Evolutionary conservation across 2,888 invertebrate species (phyloP).

Genomic region (Diachrysia chrysitis): DNA sequence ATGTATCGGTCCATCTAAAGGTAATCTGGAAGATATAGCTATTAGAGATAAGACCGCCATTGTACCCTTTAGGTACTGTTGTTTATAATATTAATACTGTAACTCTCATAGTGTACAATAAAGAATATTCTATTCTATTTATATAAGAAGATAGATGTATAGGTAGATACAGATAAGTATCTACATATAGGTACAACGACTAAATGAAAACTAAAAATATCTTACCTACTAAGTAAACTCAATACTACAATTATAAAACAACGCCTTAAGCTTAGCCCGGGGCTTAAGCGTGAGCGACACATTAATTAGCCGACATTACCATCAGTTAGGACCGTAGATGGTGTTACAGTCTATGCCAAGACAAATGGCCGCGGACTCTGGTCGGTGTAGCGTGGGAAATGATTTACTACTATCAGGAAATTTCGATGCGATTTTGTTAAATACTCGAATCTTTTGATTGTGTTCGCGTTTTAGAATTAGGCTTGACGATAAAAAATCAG

Average conservation of each 20-base stretch:
- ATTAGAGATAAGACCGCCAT: too few relatives aligned
- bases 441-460: slow-evolving; percentile 24
- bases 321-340: slow-evolving; percentile 70
- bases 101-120: too few relatives aligned
- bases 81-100: too few relatives aligned
- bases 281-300: slow-evolving; percentile 60
- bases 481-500: too few relatives aligned
- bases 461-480: slow-evolving; percentile 6
- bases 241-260: slow-evolving; percentile 22
- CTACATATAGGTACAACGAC: neutral
- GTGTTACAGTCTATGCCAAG: slow-evolving; percentile 63
- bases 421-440: slow-evolving; percentile 58
- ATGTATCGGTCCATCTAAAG: too few relatives aligned
- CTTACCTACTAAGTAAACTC: neutral
- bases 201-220: neutral
- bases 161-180: too few relatives aligned
- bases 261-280: slow-evolving; percentile 36
- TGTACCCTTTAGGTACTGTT: too few relatives aligned
- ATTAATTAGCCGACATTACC: slow-evolving; percentile 62
- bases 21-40: too few relatives aligned
- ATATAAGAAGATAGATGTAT: too few relatives aligned
- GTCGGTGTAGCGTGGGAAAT: slow-evolving; percentile 78
- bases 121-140: too few relatives aligned
- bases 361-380: slow-evolving; percentile 65
- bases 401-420: slow-evolving; percentile 64